phyloP scores from a whole-genome alignment of 2,797 vertebrate genomes.

The Chrysocyon brachyurus region DNA sequence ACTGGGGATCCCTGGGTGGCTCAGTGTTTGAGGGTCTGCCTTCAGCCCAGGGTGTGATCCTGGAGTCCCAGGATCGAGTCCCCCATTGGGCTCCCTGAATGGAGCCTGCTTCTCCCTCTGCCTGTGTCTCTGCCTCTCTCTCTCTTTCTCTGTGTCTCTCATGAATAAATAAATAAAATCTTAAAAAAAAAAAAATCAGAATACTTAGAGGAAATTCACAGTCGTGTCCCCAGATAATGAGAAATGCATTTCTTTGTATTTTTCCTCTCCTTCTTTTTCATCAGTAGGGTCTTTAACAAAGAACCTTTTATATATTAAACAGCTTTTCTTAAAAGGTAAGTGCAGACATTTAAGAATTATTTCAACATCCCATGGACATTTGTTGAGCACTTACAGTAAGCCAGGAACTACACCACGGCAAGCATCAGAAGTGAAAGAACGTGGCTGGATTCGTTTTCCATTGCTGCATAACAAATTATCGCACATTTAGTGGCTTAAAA shows the following conservation, averaged over 20 bases:
- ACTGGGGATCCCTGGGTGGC: no score
- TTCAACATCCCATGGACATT: not conserved
- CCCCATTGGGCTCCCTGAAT: no score
- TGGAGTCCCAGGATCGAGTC: no score
- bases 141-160: no score
- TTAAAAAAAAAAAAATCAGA: not conserved
- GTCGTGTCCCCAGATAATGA: not conserved
- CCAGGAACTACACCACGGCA: not conserved
- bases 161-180: no score
- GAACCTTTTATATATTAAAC: not conserved
- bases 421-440: not conserved
- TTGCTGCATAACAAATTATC: no score
- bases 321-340: conserved; percentile 21
- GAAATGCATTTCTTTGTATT: not conserved
- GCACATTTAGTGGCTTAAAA: not conserved
- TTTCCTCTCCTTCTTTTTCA: not conserved
- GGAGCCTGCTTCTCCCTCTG: no score
- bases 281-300: not conserved
- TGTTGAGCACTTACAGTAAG: not conserved
- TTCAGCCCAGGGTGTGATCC: no score
- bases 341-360: not conserved
- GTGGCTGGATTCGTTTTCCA: accelerated
- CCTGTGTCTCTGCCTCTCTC: no score
- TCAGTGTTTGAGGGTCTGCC: no score
- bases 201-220: not conserved